Conservation (phyloP, 2,888 invertebrate species). For the Acleris emargana region DNA sequence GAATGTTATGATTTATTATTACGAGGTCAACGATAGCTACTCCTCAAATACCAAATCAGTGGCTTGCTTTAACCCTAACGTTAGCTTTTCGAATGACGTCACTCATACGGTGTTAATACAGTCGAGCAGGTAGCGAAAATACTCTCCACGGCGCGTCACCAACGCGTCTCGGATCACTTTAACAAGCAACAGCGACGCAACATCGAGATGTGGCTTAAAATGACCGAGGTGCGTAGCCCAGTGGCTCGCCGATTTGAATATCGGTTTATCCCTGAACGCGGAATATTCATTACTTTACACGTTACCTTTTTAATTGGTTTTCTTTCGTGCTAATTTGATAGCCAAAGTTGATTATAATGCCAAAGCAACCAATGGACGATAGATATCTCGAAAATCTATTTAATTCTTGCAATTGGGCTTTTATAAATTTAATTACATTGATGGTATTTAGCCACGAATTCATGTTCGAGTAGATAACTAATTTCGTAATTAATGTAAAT, state of each 20-base stretch:
- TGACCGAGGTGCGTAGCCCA: constrained; percentile 89
- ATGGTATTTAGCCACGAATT: neutral
- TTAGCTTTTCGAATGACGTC: constrained; percentile 5
- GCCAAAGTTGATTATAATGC: too few relatives aligned
- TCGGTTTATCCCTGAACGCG: neutral
- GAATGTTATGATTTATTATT: too few relatives aligned
- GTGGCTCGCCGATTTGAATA: constrained; percentile 32
- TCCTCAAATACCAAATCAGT: constrained; percentile 14
- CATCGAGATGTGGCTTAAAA: constrained; percentile 98
- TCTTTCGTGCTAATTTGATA: too few relatives aligned
- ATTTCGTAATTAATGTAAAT: neutral
- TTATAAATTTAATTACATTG: neutral
- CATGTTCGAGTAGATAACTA: neutral
- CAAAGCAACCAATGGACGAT: too few relatives aligned
- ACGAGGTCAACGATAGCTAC: too few relatives aligned
- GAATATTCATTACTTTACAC: too few relatives aligned
- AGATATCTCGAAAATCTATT: neutral
- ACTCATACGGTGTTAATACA: constrained; percentile 60
- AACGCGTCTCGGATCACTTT: constrained; percentile 99
- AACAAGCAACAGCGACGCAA: constrained; percentile 98
- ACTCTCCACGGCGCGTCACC: constrained; percentile 96
- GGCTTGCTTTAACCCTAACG: neutral
- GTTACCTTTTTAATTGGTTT: too few relatives aligned
- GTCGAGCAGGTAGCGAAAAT: constrained; percentile 99
- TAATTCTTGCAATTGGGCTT: constrained; percentile 3